phyloP scores from a whole-genome alignment of 2,888 invertebrate genomes.

The Troides oblongomaculatus region DNA sequence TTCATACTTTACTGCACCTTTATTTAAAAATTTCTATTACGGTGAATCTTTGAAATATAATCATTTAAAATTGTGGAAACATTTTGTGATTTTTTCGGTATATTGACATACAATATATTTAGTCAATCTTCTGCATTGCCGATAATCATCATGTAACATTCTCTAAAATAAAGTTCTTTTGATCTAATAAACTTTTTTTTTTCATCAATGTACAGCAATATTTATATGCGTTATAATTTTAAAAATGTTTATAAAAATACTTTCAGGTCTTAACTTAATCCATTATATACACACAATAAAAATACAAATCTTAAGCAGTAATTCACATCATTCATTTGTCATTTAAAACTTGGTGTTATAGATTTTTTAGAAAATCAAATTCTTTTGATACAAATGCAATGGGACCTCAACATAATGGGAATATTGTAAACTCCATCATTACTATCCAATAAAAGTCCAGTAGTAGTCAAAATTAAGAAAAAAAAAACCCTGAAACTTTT shows the following conservation, averaged over 20 bases:
- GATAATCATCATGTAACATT: constrained; percentile 76
- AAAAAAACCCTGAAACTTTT: too few species aligned
- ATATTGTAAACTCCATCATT: too few species aligned
- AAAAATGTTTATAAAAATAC: not conserved
- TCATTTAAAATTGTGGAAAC: constrained; percentile 69
- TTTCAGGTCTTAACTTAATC: not conserved
- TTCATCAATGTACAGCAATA: constrained; percentile 15
- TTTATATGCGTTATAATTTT: not conserved
- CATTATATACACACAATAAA: not conserved
- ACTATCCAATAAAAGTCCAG: too few species aligned
- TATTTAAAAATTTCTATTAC: constrained; percentile 58
- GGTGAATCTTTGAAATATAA: constrained; percentile 66
- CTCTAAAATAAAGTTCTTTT: constrained; percentile 81
- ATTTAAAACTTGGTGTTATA: too few species aligned
- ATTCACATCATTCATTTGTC: not conserved
- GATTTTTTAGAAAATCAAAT: too few species aligned
- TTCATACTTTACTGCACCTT: constrained; percentile 61
- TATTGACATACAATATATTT: constrained; percentile 75
- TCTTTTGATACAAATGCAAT: too few species aligned
- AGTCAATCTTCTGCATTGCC: constrained; percentile 78
- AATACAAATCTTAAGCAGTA: not conserved
- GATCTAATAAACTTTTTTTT: constrained; percentile 57
- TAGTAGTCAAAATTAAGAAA: too few species aligned
- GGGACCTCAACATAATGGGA: too few species aligned
- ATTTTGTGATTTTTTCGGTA: constrained; percentile 71